Conservation (phyloP, 2,888 invertebrate genomes). For the Myopa tessellatipennis region DNA sequence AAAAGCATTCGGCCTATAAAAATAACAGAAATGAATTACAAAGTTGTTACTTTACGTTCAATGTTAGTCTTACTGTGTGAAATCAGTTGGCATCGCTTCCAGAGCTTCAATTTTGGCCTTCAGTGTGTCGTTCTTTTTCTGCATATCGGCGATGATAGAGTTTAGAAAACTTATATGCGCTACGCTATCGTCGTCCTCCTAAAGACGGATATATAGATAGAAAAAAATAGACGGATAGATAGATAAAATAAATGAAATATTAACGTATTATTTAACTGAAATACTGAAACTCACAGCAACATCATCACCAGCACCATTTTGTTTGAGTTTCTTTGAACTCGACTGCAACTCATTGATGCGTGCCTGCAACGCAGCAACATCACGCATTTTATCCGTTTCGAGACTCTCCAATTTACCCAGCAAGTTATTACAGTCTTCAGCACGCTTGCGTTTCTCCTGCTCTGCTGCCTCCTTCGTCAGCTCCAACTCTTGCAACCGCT, state of each 20-base stretch:
- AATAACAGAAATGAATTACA: conserved; percentile 1
- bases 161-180: conserved; percentile 91
- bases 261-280: background rate
- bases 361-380: conserved; percentile 53
- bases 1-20: conserved; percentile 70
- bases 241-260: background rate
- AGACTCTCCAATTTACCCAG: conserved; percentile 52
- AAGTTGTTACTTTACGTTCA: background rate
- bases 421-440: conserved; percentile 50
- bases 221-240: background rate
- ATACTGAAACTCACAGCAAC: background rate
- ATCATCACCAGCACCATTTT: conserved; percentile 41
- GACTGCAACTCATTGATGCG: conserved; percentile 50
- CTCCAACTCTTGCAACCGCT: conserved; percentile 51
- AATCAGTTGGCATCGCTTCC: conserved; percentile 70
- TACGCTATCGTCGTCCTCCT: conserved; percentile 70
- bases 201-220: background rate
- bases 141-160: conserved; percentile 96
- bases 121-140: conserved; percentile 89
- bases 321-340: conserved; percentile 41
- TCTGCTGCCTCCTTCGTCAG: conserved; percentile 44
- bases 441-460: conserved; percentile 49
- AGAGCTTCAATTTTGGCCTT: conserved; percentile 82
- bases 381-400: conserved; percentile 55
- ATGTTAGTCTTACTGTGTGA: conserved; percentile 69